Base-by-base conservation (phyloP, 37 sponge, comb jelly and placozoan genomes). In the Agelas oroides region DNA sequence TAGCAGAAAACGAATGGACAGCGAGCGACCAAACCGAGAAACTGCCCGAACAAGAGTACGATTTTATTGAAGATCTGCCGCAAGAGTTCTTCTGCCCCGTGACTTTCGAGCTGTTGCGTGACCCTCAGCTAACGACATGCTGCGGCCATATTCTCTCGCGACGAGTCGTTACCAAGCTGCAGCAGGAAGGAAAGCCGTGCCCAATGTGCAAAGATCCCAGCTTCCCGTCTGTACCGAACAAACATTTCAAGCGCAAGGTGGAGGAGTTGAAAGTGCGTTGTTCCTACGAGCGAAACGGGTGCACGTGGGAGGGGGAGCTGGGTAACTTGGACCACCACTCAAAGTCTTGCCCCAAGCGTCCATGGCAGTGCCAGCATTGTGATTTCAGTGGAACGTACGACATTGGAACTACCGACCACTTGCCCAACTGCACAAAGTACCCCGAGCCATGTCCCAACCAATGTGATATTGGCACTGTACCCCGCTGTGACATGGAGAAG, bases 251-350 rank as follows among this genome's bases (percentile, higher is more conserved):
- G 55, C 41, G 87, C 8, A 70, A 38, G 34, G 71, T 78, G 5
- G n/a, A 37, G 15, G 80, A 70, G 35, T 23, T 71, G 34, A 59
- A 60, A 21, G 80, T 86, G 27, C 33, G 56, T 14, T 86, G 87
- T 53, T 65, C 71, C 60, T 31, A 86, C 79, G 36, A 17, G n/a
- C 19, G 19, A 11, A 78, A 63, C 33, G 80, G 80, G 33, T 86
- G 87, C 37, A 52, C 78, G 53, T 86, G 87, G 87, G 73, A 72
- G 63, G 87, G 87, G 27, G 36, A 70, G 28, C 52, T 79, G 1
- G 53, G 35, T 15, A 53, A 73, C 0, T 20, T 86, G 0, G 15
- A 62, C 18, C 58, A 70, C 37, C 87, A 86, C 38, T 13, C 65
- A 0, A 59, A 61, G 28, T 62, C 72, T 2, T 86, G 87, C 58